These are phyloP conservation scores for Ailuropoda melanoleuca DNA, from an alignment of 2,113 vertebrate species.

Conservation along the genomic window DNA sequence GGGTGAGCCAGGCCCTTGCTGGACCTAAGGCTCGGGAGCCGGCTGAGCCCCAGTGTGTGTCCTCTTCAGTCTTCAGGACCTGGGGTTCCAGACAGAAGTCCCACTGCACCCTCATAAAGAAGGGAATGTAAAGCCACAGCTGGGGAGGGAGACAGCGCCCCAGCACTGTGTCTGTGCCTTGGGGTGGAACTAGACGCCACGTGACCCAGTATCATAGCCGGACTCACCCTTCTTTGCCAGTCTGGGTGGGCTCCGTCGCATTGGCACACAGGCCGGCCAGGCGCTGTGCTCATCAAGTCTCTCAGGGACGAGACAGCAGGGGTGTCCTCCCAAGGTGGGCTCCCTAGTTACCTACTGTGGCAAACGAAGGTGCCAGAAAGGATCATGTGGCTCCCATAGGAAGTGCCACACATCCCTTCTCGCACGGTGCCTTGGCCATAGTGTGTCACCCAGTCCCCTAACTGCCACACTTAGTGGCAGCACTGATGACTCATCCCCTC, in stretches of 20 bases:
- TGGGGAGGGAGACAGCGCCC: neutral
- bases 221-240: neutral
- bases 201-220: neutral
- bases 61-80: neutral
- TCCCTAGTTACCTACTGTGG: neutral
- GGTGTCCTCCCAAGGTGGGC: neutral
- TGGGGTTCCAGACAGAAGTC: neutral
- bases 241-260: neutral
- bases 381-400: neutral
- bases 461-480: neutral
- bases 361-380: neutral
- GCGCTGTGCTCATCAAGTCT: neutral
- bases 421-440: neutral
- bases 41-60: neutral
- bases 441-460: neutral
- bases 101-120: fast-evolving
- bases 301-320: neutral
- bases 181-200: neutral
- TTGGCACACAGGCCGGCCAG: no score
- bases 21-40: neutral
- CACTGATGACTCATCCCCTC: fast-evolving
- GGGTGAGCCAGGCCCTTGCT: neutral
- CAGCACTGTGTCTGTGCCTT: neutral
- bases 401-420: neutral
- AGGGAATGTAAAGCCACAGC: neutral